Conservation (phyloP, 2,888 invertebrate genomes). For the Napeogenes sylphis region DNA sequence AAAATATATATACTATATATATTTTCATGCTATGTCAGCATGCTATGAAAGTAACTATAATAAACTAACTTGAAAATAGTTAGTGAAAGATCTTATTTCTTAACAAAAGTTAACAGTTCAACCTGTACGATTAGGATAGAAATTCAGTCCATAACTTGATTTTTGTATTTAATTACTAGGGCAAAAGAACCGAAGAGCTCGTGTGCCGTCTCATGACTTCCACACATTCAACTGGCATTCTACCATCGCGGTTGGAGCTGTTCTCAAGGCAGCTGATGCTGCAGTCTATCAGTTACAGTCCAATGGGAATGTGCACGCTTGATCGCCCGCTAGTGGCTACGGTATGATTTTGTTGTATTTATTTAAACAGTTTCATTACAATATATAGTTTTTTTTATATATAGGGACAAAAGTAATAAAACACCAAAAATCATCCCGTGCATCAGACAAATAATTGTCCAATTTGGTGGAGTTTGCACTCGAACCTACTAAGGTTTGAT, state of each 20-base stretch:
- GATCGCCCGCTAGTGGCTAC: conserved; percentile 77
- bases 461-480: no score
- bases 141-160: no score
- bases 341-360: conserved; percentile 49
- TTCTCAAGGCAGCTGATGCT: conserved; percentile 78
- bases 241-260: conserved; percentile 73
- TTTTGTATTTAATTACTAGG: conserved; percentile 39
- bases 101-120: no score
- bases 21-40: no score
- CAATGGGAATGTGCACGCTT: conserved; percentile 77
- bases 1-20: no score
- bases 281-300: conserved; percentile 75
- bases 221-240: conserved; percentile 65
- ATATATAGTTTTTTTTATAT: background rate
- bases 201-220: conserved; percentile 62
- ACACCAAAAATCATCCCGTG: no score
- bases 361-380: background rate
- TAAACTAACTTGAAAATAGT: no score
- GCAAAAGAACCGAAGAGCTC: conserved; percentile 61
- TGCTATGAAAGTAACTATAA: no score
- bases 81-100: no score
- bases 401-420: background rate
- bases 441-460: no score
- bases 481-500: no score
- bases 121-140: no score